These are phyloP conservation scores for Dendrolimus punctatus DNA, from an alignment of 1,140 invertebrate species.

Conservation along the genomic window DNA sequence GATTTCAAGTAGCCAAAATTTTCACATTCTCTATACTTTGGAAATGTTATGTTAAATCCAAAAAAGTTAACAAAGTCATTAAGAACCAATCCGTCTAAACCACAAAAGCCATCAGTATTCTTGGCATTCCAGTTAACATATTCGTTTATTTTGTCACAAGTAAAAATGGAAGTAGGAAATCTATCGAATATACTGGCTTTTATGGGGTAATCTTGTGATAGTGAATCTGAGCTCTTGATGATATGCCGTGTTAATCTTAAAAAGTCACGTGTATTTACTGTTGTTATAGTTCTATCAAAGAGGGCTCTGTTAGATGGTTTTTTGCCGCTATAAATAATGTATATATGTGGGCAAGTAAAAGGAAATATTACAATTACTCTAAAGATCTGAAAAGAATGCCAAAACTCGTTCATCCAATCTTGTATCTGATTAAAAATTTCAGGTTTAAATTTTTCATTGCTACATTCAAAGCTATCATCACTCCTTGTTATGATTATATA, in stretches of 20 bases:
- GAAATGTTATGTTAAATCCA: constrained; percentile 15
- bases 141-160: constrained; percentile 12
- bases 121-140: constrained; percentile 10
- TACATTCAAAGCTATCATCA: constrained; percentile 11
- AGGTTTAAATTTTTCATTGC: constrained; percentile 12
- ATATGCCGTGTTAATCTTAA: constrained; percentile 1
- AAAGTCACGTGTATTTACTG: constrained; percentile 3
- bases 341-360: constrained; percentile 15
- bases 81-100: constrained; percentile 22
- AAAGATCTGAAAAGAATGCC: constrained; percentile 18
- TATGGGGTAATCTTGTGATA: constrained; percentile 19
- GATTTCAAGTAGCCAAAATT: constrained; percentile 12
- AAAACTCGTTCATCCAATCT: constrained; percentile 22
- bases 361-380: constrained; percentile 15
- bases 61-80: constrained; percentile 15
- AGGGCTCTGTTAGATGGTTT: constrained; percentile 5
- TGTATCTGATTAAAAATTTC: constrained; percentile 7
- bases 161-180: constrained; percentile 22
- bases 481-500: constrained; percentile 16
- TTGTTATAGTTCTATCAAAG: constrained; percentile 23
- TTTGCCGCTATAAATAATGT: constrained; percentile 15
- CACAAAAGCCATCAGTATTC: constrained; percentile 16
- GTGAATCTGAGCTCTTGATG: background rate
- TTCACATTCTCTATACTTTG: constrained; percentile 4
- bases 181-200: constrained; percentile 20